Base-by-base conservation (phyloP, 2,113 vertebrate species). In the Rhombomys opimus region DNA sequence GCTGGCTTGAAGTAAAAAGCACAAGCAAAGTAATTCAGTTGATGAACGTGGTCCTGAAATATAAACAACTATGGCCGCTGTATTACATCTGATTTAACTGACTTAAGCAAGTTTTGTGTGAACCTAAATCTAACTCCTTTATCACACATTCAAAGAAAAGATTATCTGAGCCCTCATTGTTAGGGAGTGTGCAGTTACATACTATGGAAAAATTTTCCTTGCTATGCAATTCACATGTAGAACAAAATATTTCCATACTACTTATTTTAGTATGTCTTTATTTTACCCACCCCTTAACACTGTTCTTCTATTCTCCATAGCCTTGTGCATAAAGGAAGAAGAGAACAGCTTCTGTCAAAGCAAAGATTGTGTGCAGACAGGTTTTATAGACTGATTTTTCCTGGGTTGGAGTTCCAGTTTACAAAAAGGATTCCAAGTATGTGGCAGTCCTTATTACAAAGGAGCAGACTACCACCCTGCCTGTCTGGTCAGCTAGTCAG, bases 341-440 rank as follows among this genome's bases (percentile, higher is more conserved):
- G 76, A 92, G 90, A 84, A 78, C 27, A 95, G 72, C 8, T 17
- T n/a, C 81, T 25, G 38, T 81, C 22, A 76, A 87, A 80, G 30
- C 77, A 57, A 68, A 68, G 85, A 80, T 22, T 61, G n/a, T n/a
- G 59, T 46, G 91, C 6, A 78, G 59, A 86, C n/a, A 95, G 27
- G 52, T 23, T 17, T 86, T 94, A 88, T 27, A 41, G 54, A 73
- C 27, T 88, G 38, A 81, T 92, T 95, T 95, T 52, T 68, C 41
- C 87, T 80, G 20, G 50, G 46, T 88, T 80, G 25, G n/a, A 94
- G 88, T 97, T 94, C 41, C n/a, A 87, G 75, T 88, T 93, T 52
- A 25, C 75, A 89, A 90, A 95, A 93, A 95, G 70, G 22, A 61
- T 38, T 87, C 73, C 25, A 89, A 65, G 14, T 54, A 15, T 90